Percentiles rank a stretch among this genome's conserved stretches.
Evolutionary conservation across 2,888 invertebrate species (phyloP).

Genomic region (Erebia aethiops): DNA sequence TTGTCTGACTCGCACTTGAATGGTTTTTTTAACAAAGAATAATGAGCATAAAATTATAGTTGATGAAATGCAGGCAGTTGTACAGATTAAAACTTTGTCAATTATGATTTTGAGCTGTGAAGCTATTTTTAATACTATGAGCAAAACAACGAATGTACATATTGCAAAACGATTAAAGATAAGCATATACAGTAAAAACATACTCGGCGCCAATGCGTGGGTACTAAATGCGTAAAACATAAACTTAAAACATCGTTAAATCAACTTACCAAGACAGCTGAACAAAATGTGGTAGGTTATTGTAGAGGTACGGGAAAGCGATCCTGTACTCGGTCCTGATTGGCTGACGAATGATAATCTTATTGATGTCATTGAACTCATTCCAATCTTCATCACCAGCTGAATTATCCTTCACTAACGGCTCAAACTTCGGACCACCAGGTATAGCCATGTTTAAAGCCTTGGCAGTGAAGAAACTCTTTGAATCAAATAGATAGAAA

Average conservation of each 20-base stretch:
- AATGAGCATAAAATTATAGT: no score
- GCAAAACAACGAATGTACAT: no score
- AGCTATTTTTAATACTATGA: no score
- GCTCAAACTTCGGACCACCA: constrained; percentile 99
- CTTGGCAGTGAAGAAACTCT: constrained; percentile 99
- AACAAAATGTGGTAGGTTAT: constrained; percentile 99
- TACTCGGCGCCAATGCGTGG: no score
- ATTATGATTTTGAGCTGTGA: no score
- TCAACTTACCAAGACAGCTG: constrained; percentile 96
- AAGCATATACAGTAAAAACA: no score
- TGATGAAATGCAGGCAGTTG: no score
- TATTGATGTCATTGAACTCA: constrained; percentile 99
- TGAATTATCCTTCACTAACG: constrained; percentile 98
- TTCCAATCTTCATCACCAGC: constrained; percentile 99
- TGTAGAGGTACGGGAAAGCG: constrained; percentile 99
- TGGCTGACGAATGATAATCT: constrained; percentile 99
- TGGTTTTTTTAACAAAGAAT: no score
- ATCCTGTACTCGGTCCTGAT: constrained; percentile 99
- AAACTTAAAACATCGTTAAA: not conserved
- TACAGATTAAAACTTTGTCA: no score
- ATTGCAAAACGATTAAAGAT: no score
- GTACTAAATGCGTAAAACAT: no score
- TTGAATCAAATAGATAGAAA: constrained; percentile 99
- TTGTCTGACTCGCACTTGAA: no score
- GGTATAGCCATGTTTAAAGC: constrained; percentile 99